phyloP scores from a whole-genome alignment of 2,888 invertebrate genomes.

The Furcula furcula region DNA sequence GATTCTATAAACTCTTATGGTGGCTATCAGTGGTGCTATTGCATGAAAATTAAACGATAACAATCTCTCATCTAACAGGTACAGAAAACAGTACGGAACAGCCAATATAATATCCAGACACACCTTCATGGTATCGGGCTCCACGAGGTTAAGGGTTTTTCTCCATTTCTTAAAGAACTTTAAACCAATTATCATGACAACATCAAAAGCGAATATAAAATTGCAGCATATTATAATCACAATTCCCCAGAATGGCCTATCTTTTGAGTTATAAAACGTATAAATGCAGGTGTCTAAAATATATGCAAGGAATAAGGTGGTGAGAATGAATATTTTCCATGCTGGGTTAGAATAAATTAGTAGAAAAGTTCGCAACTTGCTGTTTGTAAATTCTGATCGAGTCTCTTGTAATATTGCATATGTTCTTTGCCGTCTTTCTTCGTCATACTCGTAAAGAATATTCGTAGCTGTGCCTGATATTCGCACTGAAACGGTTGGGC shows the following conservation, averaged over 20 bases:
- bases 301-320: constrained; percentile 56
- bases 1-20: constrained; percentile 65
- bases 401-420: constrained; percentile 67
- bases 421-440: constrained; percentile 49
- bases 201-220: constrained; percentile 59
- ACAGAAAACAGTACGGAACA: constrained; percentile 61
- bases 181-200: constrained; percentile 56
- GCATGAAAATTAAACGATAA: constrained; percentile 48
- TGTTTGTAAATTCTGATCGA: constrained; percentile 56
- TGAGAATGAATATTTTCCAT: constrained; percentile 63
- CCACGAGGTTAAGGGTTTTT: constrained; percentile 69
- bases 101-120: constrained; percentile 58
- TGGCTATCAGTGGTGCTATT: constrained; percentile 62
- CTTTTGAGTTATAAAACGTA: constrained; percentile 47
- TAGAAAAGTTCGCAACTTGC: constrained; percentile 55
- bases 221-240: constrained; percentile 53
- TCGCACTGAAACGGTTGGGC: constrained; percentile 14
- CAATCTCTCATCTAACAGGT: constrained; percentile 39
- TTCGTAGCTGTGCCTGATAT: constrained; percentile 24
- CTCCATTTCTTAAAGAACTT: constrained; percentile 70
- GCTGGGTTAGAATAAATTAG: constrained; percentile 60
- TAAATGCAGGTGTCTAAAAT: constrained; percentile 64
- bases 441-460: constrained; percentile 40
- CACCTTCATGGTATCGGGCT: constrained; percentile 57
- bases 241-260: constrained; percentile 52